Evolutionary conservation across 1,140 invertebrate species (phyloP), one percentile per base, ranked within the genome.

Genomic region (Caerostris darwini): DNA sequence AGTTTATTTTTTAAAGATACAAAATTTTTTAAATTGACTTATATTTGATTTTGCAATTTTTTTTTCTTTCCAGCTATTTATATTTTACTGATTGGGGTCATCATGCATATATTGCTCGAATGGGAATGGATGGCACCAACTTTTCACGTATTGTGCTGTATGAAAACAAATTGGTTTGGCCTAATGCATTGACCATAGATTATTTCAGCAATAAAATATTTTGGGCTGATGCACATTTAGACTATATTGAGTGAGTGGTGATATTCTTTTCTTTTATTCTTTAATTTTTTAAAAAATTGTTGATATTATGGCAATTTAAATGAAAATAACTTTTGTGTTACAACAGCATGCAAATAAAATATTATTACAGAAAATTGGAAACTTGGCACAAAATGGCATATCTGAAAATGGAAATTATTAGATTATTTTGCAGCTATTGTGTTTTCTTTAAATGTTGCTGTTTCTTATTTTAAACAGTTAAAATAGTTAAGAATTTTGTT

Each of bases 211-310:
- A 99, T 95, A 97, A 98, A 95, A 97, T 99, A 19, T 99, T 98
- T 96, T 99, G 98, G 98, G 99, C 99, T 0, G 99, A 99, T 96
- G 99, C 99, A 95, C 99, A 99, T 97, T 96, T 99, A 54, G 99
- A 99, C 96, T 99, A 99, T 95, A 99, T 99, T 58, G 99, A 99
- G 53, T 99, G 95, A 95, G 96, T 96, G 0, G 96, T 96, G 0
- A 8, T 81, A 5, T 50, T 81, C 3, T 19, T 5, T 81, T 81
- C 12, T 67, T 67, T 12, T 5, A 67, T 67, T 67, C 6, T n/a
- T n/a, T 67, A n/a, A 14, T 14, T 14, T 67, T 14, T n/a, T 67
- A 5, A n/a, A 67, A 5, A 6, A 5, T 67, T 67, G 34, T 34
- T 34, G 34, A 34, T 34, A 34, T 34, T 34, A 34, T 34, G 34